phyloP scores from a whole-genome alignment of 2,797 vertebrate species.

The Stomatorhinus walkeri region DNA sequence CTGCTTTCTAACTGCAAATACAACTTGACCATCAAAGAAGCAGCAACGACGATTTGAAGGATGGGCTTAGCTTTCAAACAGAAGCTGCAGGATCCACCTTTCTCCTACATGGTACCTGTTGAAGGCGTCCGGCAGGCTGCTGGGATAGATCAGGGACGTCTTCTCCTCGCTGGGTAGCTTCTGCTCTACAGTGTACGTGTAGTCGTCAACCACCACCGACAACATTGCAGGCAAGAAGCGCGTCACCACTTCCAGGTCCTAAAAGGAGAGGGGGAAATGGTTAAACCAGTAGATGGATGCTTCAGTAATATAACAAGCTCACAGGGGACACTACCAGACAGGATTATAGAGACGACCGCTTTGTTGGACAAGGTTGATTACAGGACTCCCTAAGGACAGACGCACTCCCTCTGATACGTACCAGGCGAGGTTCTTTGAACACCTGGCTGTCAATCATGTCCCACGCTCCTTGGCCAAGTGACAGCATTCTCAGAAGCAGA shows the following conservation, averaged over 20 bases:
- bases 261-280: background rate
- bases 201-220: conserved; percentile 92
- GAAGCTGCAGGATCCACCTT: background rate
- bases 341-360: background rate
- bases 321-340: background rate
- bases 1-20: background rate
- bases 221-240: conserved; percentile 88
- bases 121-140: conserved; percentile 74
- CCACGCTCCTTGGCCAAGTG: conserved; percentile 91
- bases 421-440: conserved; percentile 94
- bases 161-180: conserved; percentile 88
- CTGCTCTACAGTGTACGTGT: conserved; percentile 85
- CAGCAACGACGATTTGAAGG: background rate
- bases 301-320: background rate
- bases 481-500: conserved; percentile 86
- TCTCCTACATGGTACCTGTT: conserved; percentile 61
- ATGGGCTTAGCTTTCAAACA: background rate
- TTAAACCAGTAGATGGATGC: background rate
- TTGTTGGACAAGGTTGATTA: background rate
- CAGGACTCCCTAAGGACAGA: background rate
- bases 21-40: background rate
- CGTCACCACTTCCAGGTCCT: conserved; percentile 88
- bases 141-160: conserved; percentile 71
- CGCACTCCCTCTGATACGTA: conserved; percentile 39
- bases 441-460: conserved; percentile 99